Evolutionary conservation across 1,140 invertebrate genomes (phyloP), one percentile per base, ranked within the genome.

Genomic region (Drosophila sechellia): DNA sequence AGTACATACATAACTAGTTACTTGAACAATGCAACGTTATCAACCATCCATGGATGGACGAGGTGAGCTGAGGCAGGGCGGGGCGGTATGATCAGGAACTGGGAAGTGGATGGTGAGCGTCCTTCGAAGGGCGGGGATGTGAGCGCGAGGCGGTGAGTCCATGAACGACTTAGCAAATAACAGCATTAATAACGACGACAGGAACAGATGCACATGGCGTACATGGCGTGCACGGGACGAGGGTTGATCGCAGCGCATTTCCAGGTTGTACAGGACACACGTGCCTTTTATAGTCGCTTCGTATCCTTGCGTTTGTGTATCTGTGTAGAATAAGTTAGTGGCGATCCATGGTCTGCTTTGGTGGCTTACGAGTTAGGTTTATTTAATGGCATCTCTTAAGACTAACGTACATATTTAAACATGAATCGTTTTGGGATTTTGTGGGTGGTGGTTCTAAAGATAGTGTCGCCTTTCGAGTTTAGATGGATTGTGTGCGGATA

Each of bases 1-100:
- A 43, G 49, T 72, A 77, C 63, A 74, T 74, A 81, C 79, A 74
- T 79, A 83, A 83, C 80, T 81, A 83, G 58, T 57, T 75, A 69
- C 43, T 79, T 48, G 50, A 77, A 70, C 74, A 74, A 83, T 63
- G 63, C 65, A 63, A 69, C 65, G 68, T 49, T 57, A 40, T 57
- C 53, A 54, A 70, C 64, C 64, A 48, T 75, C 60, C 77, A 71
- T 63, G 79, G 55, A 8, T 48, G 34, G 52, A 45, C 8, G 17
- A 20, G 11, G 42, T 17, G 42, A 20, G 17, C 11, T 43, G 40
- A 25, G 45, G 49, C 25, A 57, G 48, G 27, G 22, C 39, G 20
- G 59, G 17, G 20, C 20, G 20, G 20, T 22, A 22, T 22, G 20
- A 22, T 22, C 15, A 6, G 31, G 37, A 46, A 25, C 5, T 34